Percentiles rank a stretch among this genome's conserved stretches.
These are phyloP conservation scores for Nannoperca australis DNA, from an alignment of 2,797 vertebrate genomes.

Conservation along the genomic window DNA sequence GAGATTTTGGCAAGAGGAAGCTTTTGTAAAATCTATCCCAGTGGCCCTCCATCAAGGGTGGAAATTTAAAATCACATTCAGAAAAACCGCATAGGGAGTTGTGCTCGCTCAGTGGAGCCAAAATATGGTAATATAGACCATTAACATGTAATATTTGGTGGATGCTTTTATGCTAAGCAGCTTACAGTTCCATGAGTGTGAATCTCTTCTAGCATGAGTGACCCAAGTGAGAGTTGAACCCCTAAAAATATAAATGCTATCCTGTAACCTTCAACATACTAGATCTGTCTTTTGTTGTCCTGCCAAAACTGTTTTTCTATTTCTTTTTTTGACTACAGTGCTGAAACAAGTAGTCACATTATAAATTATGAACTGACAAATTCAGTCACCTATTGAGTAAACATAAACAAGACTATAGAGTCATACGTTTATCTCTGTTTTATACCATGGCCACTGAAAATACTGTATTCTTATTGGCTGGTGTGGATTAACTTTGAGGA, in stretches of 20 bases:
- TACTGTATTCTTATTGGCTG: neutral
- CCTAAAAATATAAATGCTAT: conserved; percentile 23
- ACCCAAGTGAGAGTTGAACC: conserved; percentile 41
- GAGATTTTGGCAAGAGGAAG: conserved; percentile 37
- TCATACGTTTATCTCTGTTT: too few species aligned
- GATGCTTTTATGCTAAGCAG: conserved; percentile 61
- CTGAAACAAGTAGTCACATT: neutral
- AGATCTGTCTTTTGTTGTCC: neutral
- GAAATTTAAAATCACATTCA: conserved; percentile 43
- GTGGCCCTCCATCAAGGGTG: conserved; percentile 25
- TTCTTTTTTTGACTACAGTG: neutral
- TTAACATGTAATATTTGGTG: conserved; percentile 59
- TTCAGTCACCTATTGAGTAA: neutral
- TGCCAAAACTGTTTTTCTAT: neutral
- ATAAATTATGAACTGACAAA: neutral
- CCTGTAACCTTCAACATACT: conserved; percentile 11
- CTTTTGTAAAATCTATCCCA: conserved; percentile 29
- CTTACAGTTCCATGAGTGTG: conserved; percentile 49
- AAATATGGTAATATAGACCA: conserved; percentile 66
- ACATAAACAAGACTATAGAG: too few species aligned
- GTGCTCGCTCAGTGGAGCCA: conserved; percentile 48
- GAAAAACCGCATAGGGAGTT: conserved; percentile 38
- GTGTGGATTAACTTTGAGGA: neutral
- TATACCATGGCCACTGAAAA: neutral
- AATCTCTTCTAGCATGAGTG: conserved; percentile 55